Conservation (phyloP, 2,888 invertebrate species). For the Pollenia angustigena region DNA sequence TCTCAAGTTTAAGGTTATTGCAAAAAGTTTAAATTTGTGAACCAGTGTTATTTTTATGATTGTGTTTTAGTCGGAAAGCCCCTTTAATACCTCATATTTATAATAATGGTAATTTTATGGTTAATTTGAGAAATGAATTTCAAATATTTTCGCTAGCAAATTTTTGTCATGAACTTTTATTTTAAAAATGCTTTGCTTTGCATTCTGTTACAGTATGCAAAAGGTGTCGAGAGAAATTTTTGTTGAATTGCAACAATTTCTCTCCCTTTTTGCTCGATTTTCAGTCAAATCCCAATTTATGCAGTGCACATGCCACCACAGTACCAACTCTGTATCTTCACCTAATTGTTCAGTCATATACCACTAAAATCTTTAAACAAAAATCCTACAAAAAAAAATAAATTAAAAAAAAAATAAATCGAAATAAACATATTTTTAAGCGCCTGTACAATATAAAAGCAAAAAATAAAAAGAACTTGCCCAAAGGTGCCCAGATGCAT, state of each 20-base stretch:
- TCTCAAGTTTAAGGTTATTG: too few species aligned
- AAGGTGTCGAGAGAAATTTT: too few species aligned
- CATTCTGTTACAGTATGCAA: too few species aligned
- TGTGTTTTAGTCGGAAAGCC: too few species aligned
- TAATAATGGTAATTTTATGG: too few species aligned
- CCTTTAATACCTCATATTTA: too few species aligned
- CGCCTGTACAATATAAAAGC: constrained; percentile 72
- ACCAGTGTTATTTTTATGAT: too few species aligned
- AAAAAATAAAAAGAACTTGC: constrained; percentile 75
- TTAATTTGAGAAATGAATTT: too few species aligned
- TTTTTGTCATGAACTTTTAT: too few species aligned
- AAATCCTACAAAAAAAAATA: constrained; percentile 25
- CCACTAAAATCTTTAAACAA: constrained; percentile 41
- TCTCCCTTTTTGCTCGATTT: neutral
- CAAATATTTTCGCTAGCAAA: too few species aligned
- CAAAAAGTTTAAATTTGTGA: too few species aligned
- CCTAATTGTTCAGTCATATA: constrained; percentile 60
- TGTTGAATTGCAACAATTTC: neutral
- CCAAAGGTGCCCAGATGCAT: constrained; percentile 83
- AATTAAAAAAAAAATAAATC: constrained; percentile 38
- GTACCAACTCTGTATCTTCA: constrained; percentile 51
- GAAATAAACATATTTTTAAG: constrained; percentile 72
- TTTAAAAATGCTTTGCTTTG: too few species aligned
- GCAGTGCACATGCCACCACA: constrained; percentile 54
- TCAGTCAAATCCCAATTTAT: constrained; percentile 21